Evolutionary conservation across 2,888 invertebrate species (phyloP).

Genomic region (Apotomis turbidana): DNA sequence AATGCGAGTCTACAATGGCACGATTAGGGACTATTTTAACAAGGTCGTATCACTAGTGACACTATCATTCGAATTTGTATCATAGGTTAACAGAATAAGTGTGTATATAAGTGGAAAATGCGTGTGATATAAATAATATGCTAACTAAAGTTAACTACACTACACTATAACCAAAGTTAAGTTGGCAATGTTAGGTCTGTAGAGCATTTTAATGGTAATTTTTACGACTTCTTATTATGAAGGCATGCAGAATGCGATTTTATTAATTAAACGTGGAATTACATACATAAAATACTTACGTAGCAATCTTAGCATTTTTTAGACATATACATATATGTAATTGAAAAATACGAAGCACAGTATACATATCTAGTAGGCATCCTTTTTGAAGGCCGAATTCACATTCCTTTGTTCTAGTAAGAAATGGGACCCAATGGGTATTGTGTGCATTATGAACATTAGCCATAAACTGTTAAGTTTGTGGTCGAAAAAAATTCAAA

Average conservation of each 20-base stretch:
- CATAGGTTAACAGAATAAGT: not conserved
- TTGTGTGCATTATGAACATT: too few species aligned
- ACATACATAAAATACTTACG: not conserved
- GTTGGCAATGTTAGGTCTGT: constrained; percentile 7
- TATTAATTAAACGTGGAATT: constrained; percentile 20
- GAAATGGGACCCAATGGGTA: too few species aligned
- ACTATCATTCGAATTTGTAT: not conserved
- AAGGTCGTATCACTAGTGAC: not conserved
- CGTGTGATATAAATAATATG: not conserved
- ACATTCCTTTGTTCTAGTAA: too few species aligned
- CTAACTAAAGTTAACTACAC: not conserved
- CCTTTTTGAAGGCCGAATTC: too few species aligned
- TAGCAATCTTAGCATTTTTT: too few species aligned
- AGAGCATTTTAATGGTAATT: constrained; percentile 21
- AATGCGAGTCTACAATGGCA: constrained; percentile 1
- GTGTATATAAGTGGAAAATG: not conserved
- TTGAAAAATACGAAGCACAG: too few species aligned
- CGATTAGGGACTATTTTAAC: not conserved
- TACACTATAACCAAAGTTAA: not conserved
- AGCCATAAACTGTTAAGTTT: too few species aligned
- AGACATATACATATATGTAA: too few species aligned
- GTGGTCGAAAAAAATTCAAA: too few species aligned
- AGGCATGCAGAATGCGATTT: constrained; percentile 12
- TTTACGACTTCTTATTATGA: not conserved
- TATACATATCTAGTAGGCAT: too few species aligned